Conservation (phyloP, 2,888 invertebrate species). For the Drosophila merina region DNA sequence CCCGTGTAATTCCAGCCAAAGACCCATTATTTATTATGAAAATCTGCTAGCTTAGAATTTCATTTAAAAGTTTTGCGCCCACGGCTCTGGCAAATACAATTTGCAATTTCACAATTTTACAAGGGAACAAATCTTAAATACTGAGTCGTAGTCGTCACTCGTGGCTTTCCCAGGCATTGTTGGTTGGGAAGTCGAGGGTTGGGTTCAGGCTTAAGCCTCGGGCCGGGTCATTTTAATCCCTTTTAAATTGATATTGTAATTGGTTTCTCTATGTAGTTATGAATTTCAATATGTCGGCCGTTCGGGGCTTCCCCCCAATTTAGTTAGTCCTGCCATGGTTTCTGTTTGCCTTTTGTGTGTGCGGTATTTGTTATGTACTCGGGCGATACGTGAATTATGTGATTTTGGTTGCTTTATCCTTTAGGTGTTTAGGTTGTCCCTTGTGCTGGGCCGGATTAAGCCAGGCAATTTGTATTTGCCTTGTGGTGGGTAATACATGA, state of each 20-base stretch:
- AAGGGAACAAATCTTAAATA: slow-evolving; percentile 48
- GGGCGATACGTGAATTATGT: slow-evolving; percentile 27
- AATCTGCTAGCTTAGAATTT: slow-evolving; percentile 71
- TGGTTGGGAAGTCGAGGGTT: slow-evolving; percentile 3
- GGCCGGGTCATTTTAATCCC: slow-evolving; percentile 69
- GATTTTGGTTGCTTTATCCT: slow-evolving; percentile 18
- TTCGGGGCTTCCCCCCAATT: slow-evolving; percentile 21
- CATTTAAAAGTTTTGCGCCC: slow-evolving; percentile 57
- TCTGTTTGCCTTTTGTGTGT: slow-evolving; percentile 34
- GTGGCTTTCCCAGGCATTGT: slow-evolving; percentile 12
- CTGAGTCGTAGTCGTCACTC: slow-evolving; percentile 19
- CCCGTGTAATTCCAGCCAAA: slow-evolving; percentile 31
- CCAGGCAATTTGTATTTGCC: slow-evolving; percentile 31
- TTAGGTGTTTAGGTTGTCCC: not conserved
- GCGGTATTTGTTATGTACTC: not conserved
- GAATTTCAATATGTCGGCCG: slow-evolving; percentile 69
- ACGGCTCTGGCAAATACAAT: slow-evolving; percentile 55
- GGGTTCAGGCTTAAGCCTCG: slow-evolving; percentile 43
- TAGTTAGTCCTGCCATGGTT: slow-evolving; percentile 26
- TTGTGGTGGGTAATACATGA: slow-evolving; percentile 27
- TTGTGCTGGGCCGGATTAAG: slow-evolving; percentile 22
- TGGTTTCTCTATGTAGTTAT: slow-evolving; percentile 72
- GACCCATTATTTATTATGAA: slow-evolving; percentile 71
- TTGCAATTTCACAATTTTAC: slow-evolving; percentile 61
- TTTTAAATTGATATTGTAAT: slow-evolving; percentile 80